Evolutionary conservation across 2,797 vertebrate genomes (phyloP).

Genomic region (Acrossocheilus fasciatus): DNA sequence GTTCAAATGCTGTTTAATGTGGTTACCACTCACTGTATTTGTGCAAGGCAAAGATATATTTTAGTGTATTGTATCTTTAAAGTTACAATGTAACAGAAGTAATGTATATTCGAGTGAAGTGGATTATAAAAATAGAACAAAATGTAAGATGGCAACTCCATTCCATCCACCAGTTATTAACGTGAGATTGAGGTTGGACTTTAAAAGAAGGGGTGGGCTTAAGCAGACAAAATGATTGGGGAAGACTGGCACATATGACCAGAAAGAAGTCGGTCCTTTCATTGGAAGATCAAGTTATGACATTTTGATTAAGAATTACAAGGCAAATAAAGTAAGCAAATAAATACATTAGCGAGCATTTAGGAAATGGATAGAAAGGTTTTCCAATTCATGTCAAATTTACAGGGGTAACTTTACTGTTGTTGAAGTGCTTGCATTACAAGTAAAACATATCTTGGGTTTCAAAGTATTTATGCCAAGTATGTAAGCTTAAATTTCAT

Average conservation of each 20-base stretch:
- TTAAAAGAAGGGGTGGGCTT: neutral
- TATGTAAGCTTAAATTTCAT: neutral
- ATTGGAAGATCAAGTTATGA: neutral
- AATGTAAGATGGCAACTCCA: no score
- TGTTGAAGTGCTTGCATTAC: neutral
- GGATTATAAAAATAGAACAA: neutral
- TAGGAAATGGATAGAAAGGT: neutral
- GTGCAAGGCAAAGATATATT: neutral
- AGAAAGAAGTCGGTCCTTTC: neutral
- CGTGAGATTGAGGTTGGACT: neutral
- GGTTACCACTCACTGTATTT: neutral
- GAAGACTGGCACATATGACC: neutral
- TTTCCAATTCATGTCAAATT: neutral
- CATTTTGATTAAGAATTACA: neutral
- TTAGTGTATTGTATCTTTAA: neutral
- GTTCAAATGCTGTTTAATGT: neutral
- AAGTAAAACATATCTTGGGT: neutral
- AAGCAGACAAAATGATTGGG: neutral
- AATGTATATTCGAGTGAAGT: neutral
- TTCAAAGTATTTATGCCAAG: neutral
- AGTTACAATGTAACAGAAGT: neutral
- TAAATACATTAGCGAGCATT: neutral
- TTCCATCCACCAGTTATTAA: neutral
- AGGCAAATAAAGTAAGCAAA: neutral
- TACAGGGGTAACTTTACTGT: neutral